Base-by-base conservation (phyloP, 2,113 vertebrate genomes). In the Barbus barbus region DNA sequence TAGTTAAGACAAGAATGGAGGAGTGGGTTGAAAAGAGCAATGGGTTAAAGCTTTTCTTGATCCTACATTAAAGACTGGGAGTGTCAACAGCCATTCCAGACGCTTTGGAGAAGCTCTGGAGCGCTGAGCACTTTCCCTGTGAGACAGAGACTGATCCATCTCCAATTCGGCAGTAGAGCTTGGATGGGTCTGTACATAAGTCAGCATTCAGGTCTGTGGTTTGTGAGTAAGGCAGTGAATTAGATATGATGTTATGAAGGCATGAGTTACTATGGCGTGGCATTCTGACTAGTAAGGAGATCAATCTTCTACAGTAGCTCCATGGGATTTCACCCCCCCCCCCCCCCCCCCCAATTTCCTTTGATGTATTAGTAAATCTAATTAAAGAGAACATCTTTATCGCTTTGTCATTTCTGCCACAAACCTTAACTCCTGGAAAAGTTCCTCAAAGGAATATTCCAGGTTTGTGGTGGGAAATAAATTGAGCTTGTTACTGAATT, bases 21-120 rank as follows among this genome's bases (percentile, higher is more conserved):
- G 89, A 87, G 89, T 87, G 89, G 80, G 26, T 88, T 78, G 83
- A 86, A 86, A 82, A 90, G 88, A 91, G 88, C 91, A 92, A 93
- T 92, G 90, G 90, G 80, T 92, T 91, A 86, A 90, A 91, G 89
- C 88, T 92, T 91, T 89, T 94, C 92, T 92, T 92, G 92, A 93
- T 93, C 92, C 90, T 81, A 92, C 91, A 90, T 94, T 93, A 93
- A 93, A 93, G 91, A 89, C 91, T 86, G 89, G 89, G 92, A 92
- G 92, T 92, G 91, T 92, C 89, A 90, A 92, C 90, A 92, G 93
- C 85, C 71, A 85, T 89, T 89, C 90, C 90, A 92, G 90, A 92
- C 90, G 36, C 89, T 91, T 89, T 92, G 90, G 91, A 92, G 91
- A 90, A 90, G 88, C 90, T 91, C 87, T 28, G 82, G 80, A 91